Evolutionary conservation across 2,113 vertebrate species (phyloP).

Genomic region (Aptenodytes patagonicus): DNA sequence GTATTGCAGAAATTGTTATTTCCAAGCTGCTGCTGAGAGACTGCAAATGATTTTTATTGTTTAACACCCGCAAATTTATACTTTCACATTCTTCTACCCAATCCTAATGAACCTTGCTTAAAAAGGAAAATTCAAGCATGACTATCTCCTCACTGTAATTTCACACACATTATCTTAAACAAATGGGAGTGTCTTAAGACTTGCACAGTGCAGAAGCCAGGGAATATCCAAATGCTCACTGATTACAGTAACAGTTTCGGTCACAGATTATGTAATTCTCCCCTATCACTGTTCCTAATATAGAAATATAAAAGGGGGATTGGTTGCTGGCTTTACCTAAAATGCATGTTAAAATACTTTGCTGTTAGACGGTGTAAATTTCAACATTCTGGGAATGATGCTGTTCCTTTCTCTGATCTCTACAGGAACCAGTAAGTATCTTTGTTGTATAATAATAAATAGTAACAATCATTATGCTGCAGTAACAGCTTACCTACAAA

Average conservation of each 20-base stretch:
- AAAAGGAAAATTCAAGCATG: slow-evolving; percentile 48
- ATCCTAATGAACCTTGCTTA: slow-evolving; percentile 26
- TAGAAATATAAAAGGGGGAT: background rate
- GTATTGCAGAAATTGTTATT: slow-evolving; percentile 36
- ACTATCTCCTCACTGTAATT: background rate
- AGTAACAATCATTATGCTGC: background rate
- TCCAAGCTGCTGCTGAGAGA: slow-evolving; percentile 33
- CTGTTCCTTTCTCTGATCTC: background rate
- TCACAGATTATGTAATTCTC: background rate
- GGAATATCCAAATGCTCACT: background rate
- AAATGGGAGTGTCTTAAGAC: background rate
- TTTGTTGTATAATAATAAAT: background rate
- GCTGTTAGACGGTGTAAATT: background rate
- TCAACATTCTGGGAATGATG: background rate
- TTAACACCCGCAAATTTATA: slow-evolving; percentile 10
- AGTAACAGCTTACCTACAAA: background rate
- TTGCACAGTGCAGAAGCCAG: background rate
- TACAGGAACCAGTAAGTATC: background rate
- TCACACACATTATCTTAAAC: background rate
- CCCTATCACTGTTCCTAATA: background rate
- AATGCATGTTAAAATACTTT: background rate
- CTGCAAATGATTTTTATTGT: slow-evolving; percentile 40
- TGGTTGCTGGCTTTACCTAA: background rate
- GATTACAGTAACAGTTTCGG: background rate
- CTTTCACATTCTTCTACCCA: slow-evolving; percentile 12